phyloP scores from a whole-genome alignment of 2,888 invertebrate genomes.

The Nemotelus nigrinus region DNA sequence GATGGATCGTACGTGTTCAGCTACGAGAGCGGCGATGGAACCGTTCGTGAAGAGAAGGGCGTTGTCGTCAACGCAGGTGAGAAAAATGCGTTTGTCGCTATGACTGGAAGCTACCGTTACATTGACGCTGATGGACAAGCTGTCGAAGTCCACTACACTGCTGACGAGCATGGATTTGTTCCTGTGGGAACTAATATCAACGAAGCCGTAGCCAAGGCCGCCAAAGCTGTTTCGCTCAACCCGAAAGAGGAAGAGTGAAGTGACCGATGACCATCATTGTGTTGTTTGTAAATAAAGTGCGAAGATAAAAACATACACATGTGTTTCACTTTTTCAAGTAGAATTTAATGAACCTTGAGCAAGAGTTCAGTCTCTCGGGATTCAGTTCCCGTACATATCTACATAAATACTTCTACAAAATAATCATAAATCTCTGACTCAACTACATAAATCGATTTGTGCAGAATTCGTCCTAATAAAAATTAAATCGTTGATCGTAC shows the following conservation, averaged over 20 bases:
- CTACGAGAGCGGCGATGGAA: slow-evolving; percentile 60
- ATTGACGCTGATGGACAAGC: slow-evolving; percentile 60
- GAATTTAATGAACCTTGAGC: too few species aligned
- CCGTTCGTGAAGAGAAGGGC: slow-evolving; percentile 59
- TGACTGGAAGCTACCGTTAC: slow-evolving; percentile 61
- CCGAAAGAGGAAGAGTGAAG: slow-evolving; percentile 10
- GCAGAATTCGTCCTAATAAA: too few species aligned
- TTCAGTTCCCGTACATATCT: too few species aligned
- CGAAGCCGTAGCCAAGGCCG: slow-evolving; percentile 58
- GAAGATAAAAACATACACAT: neutral
- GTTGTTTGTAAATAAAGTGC: slow-evolving; percentile 6
- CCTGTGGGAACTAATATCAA: slow-evolving; percentile 60
- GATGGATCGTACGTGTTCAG: slow-evolving; percentile 62
- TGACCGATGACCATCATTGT: neutral
- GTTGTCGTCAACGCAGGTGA: slow-evolving; percentile 58
- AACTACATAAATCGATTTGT: too few species aligned
- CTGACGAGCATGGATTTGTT: slow-evolving; percentile 62
- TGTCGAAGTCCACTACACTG: slow-evolving; percentile 60
- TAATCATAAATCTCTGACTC: too few species aligned
- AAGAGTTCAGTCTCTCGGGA: too few species aligned
- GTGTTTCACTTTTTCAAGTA: neutral
- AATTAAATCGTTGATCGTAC: too few species aligned
- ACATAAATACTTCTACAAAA: too few species aligned
- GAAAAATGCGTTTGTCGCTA: slow-evolving; percentile 57
- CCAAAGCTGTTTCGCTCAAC: slow-evolving; percentile 56